Base-by-base conservation (phyloP, 1,140 invertebrate genomes). In the Pachyrhynchus sulphureomaculatus region DNA sequence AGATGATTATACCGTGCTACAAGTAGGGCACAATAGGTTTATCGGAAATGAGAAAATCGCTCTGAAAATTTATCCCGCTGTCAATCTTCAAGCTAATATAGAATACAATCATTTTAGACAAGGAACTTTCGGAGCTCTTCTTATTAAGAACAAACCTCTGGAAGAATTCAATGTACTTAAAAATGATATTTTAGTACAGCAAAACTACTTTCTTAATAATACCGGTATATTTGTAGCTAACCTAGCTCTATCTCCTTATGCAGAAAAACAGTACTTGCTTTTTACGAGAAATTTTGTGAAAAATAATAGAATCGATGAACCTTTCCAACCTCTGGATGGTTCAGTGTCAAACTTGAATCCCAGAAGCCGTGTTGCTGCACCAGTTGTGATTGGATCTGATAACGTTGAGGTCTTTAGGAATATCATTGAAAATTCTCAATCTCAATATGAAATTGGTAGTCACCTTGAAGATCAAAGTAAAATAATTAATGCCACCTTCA, bases 391-490 rank as follows among this genome's bases (percentile, higher is more conserved):
- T 29, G 87, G 93, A 0, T 95, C 93, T 0, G 91, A 90, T 56
- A 99, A 99, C 75, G 87, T 97, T 0, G 81, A 89, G 37, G 83
- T 99, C 2, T 93, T 84, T 68, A 81, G 96, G 58, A 99, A 99
- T 75, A 92, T 95, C 58, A 85, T 99, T 37, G 84, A 93, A 53
- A 99, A 99, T 80, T 88, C 86, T 0, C 86, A 90, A 45, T 94
- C 93, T 12, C 84, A 83, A 52, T 99, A 92, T 74, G 96, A 99
- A 80, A 89, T 99, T 42, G 95, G 93, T 1, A 96, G 93, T 1
- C 96, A 99, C 72, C 80, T 98, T 1, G 87, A 91, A 68, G 95
- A 98, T 75, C 96, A 97, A 71, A 95, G 93, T 66, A 89, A 92
- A 77, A 80, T 86, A n/a, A 90, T 99, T 6, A 93, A 98, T 75